phyloP scores from a whole-genome alignment of 2,888 invertebrate species.

The Helleia helle region DNA sequence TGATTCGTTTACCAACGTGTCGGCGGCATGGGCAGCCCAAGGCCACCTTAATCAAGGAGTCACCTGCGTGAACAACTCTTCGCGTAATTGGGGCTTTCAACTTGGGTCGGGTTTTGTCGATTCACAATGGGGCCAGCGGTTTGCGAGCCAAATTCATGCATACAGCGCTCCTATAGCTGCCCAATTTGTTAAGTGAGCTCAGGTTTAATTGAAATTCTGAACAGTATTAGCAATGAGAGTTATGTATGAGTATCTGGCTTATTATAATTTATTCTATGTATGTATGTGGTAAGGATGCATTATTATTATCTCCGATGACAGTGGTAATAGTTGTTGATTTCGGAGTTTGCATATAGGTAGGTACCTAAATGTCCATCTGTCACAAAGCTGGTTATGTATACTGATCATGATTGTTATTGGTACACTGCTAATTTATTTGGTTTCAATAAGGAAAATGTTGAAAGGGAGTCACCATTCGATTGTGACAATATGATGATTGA shows the following conservation, averaged over 20 bases:
- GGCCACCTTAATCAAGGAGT: constrained; percentile 68
- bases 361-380: no score
- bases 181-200: constrained; percentile 52
- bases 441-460: no score
- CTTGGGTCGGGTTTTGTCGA: constrained; percentile 62
- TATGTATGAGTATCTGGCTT: constrained; percentile 13
- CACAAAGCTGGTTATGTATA: no score
- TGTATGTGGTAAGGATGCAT: neutral
- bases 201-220: constrained; percentile 66
- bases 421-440: no score
- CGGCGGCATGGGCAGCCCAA: constrained; percentile 67
- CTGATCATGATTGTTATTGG: no score
- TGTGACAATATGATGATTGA: no score
- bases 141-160: constrained; percentile 65
- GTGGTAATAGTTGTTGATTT: no score
- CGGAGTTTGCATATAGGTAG: no score
- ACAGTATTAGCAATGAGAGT: no score
- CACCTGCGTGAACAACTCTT: constrained; percentile 71
- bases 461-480: no score
- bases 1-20: constrained; percentile 64
- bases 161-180: constrained; percentile 55
- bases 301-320: no score
- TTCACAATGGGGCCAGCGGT: constrained; percentile 53
- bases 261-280: constrained; percentile 27
- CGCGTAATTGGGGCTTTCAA: constrained; percentile 68